Evolutionary conservation across 2,888 invertebrate species (phyloP).

Genomic region (Mesopsocus fuscifrons): DNA sequence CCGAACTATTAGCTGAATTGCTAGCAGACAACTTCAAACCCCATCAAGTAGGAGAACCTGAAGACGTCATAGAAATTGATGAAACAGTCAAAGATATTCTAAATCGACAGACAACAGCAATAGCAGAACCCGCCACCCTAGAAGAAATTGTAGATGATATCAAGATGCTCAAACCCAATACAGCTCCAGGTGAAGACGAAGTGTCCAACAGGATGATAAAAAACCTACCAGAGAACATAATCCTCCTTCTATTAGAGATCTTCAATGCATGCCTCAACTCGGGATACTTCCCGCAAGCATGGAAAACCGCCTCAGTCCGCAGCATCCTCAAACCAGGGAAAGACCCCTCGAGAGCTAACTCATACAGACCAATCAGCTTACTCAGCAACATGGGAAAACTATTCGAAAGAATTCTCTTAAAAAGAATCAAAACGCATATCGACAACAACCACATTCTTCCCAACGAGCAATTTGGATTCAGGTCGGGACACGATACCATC

Average conservation of each 20-base stretch:
- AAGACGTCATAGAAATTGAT: neutral
- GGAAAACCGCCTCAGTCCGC: constrained; percentile 17
- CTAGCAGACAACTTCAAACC: neutral
- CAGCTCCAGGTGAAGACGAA: neutral
- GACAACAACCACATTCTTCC: constrained; percentile 12
- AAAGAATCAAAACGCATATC: constrained; percentile 14
- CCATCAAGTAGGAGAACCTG: neutral
- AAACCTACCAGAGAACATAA: neutral
- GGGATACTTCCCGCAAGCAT: constrained; percentile 16
- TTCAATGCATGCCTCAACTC: constrained; percentile 8
- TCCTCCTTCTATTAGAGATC: neutral
- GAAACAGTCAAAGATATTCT: neutral
- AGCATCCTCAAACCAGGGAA: constrained; percentile 18
- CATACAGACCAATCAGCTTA: constrained; percentile 19
- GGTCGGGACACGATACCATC: constrained; percentile 18
- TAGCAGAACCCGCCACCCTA: neutral
- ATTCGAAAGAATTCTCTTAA: constrained; percentile 17
- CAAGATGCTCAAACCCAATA: neutral
- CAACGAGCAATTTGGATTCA: constrained; percentile 20
- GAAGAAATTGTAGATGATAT: neutral
- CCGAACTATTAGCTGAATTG: neutral
- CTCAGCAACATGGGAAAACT: constrained; percentile 17
- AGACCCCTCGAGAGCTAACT: constrained; percentile 12
- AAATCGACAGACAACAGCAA: neutral
- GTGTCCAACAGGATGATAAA: neutral